phyloP scores from a whole-genome alignment of 2,888 invertebrate genomes.

The Diaperis boleti region DNA sequence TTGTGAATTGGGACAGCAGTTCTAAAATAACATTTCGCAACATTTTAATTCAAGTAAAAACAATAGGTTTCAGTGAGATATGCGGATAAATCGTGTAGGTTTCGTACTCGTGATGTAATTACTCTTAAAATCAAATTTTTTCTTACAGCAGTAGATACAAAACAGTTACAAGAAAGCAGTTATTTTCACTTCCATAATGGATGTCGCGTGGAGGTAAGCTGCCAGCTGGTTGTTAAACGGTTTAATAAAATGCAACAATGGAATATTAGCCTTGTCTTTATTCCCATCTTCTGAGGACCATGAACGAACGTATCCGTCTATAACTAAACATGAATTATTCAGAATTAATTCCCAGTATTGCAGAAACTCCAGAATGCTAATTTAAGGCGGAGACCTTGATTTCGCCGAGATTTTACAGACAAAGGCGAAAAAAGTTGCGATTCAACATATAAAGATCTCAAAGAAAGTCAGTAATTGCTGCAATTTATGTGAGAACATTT shows the following conservation, averaged over 20 bases:
- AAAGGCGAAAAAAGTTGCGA: neutral
- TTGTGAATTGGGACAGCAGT: constrained; percentile 27
- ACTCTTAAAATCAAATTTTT: neutral
- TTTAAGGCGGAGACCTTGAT: constrained; percentile 11
- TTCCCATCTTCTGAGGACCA: constrained; percentile 42
- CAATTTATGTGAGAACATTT: constrained; percentile 14
- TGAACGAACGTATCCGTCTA: constrained; percentile 38
- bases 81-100: constrained; percentile 16
- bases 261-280: constrained; percentile 41
- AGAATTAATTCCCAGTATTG: constrained; percentile 29
- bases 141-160: neutral
- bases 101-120: constrained; percentile 6
- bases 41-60: constrained; percentile 13
- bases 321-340: constrained; percentile 41
- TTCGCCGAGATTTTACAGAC: constrained; percentile 1
- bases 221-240: constrained; percentile 16
- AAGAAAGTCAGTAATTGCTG: neutral
- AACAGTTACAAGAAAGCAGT: constrained; percentile 19
- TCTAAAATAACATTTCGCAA: constrained; percentile 20
- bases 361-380: constrained; percentile 24
- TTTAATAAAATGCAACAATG: constrained; percentile 37
- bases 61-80: constrained; percentile 21
- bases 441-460: neutral
- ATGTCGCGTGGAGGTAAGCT: constrained; percentile 15
- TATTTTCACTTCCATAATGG: constrained; percentile 13